phyloP scores from a whole-genome alignment of 2,888 invertebrate species.

The Eupsilia transversa region DNA sequence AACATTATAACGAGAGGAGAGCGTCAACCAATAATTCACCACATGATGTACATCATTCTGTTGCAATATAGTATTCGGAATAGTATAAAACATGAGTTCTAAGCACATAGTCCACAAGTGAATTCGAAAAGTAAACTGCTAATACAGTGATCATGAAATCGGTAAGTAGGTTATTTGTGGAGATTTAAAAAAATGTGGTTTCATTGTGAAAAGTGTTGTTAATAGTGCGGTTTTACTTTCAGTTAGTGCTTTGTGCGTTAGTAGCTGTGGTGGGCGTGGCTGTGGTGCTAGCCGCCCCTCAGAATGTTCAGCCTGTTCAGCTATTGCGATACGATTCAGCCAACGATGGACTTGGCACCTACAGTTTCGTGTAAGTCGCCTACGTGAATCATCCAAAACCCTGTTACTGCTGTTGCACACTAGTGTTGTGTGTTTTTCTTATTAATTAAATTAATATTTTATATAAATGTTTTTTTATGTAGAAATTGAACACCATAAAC shows the following conservation, averaged over 20 bases:
- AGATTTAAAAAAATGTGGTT: constrained; percentile 36
- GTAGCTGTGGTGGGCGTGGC: constrained; percentile 74
- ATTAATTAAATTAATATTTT: too few relatives aligned
- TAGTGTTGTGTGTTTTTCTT: not conserved
- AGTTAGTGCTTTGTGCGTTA: constrained; percentile 85
- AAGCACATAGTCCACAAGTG: constrained; percentile 76
- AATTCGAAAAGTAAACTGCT: constrained; percentile 70
- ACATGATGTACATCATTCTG: constrained; percentile 58
- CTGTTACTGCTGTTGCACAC: not conserved
- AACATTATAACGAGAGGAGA: constrained; percentile 79
- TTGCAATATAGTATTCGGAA: constrained; percentile 81
- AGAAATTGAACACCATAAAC: too few relatives aligned
- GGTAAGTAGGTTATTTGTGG: constrained; percentile 27
- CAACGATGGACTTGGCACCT: constrained; percentile 82
- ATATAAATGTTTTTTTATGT: too few relatives aligned
- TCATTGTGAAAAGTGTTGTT: constrained; percentile 35
- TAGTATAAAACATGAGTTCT: constrained; percentile 82
- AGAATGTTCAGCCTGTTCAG: constrained; percentile 74
- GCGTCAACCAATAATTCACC: constrained; percentile 74
- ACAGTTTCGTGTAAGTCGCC: constrained; percentile 78
- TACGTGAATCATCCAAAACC: not conserved
- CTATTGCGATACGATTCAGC: constrained; percentile 78
- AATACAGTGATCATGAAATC: constrained; percentile 70
- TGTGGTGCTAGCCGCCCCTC: constrained; percentile 74
- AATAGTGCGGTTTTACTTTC: constrained; percentile 67